phyloP scores from a whole-genome alignment of 2,797 vertebrate species.

The Trachurus trachurus region DNA sequence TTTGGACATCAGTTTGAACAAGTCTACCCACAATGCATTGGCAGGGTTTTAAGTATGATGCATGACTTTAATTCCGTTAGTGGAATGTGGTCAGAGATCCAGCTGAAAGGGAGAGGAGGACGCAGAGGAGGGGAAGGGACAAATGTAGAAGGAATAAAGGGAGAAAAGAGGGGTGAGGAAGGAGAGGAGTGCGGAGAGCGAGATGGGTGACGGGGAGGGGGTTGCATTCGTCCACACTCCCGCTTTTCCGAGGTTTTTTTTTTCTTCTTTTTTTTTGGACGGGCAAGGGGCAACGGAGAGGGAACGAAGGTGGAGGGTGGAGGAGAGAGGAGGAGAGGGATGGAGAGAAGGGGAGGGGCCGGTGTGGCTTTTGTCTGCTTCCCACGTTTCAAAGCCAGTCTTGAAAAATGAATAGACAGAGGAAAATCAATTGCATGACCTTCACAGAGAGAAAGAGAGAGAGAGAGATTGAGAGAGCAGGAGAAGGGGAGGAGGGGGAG shows the following conservation, averaged over 20 bases:
- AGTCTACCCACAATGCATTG: constrained; percentile 83
- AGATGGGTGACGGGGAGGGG: constrained; percentile 1
- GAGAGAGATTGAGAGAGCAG: constrained; percentile 67
- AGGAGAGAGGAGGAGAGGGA: constrained; percentile 60
- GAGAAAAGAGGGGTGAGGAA: constrained; percentile 39
- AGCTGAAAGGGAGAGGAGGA: constrained; percentile 71
- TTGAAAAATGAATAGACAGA: constrained; percentile 92
- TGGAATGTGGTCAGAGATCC: constrained; percentile 82
- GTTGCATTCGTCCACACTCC: constrained; percentile 71
- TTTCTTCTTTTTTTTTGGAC: constrained; percentile 37
- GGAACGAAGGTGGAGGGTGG: constrained; percentile 70
- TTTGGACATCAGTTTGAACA: constrained; percentile 82
- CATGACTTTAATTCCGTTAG: constrained; percentile 85
- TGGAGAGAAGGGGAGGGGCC: constrained; percentile 74
- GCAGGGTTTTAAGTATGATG: constrained; percentile 84
- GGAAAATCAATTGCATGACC: constrained; percentile 92
- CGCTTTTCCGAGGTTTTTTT: constrained; percentile 62
- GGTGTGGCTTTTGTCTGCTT: constrained; percentile 90
- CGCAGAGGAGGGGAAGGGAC: constrained; percentile 65
- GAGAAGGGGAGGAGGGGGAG: constrained; percentile 58
- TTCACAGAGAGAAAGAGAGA: constrained; percentile 86
- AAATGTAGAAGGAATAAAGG: constrained; percentile 68
- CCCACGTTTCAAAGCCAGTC: constrained; percentile 91
- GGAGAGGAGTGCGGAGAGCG: background rate
- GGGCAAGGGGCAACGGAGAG: constrained; percentile 60